Conservation (phyloP, 2,113 vertebrate species). For the Equus przewalskii region DNA sequence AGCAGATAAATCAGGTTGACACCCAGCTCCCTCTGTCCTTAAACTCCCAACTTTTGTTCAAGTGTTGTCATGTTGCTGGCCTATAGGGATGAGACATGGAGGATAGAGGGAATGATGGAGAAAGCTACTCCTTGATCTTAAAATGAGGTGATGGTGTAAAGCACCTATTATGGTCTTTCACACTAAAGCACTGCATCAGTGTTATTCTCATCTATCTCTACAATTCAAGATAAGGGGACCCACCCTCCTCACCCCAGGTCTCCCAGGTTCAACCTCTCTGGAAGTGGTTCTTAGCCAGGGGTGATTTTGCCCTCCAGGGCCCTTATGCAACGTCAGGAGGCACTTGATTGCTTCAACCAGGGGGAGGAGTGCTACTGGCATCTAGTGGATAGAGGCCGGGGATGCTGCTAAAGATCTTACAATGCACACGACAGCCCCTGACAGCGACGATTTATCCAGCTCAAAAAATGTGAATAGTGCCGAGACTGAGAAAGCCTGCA, state of each 20-base stretch:
- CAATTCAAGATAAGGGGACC: not conserved
- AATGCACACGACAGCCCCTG: not conserved
- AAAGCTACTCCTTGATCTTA: not conserved
- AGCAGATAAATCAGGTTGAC: constrained; percentile 24
- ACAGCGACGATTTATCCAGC: not conserved
- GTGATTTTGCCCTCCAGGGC: not conserved
- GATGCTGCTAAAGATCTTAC: not conserved
- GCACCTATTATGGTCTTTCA: not conserved
- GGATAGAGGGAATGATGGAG: not conserved
- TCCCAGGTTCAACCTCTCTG: not conserved
- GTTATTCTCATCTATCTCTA: not conserved
- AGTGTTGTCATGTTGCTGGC: not conserved
- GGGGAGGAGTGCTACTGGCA: not conserved
- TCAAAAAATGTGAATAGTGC: not conserved
- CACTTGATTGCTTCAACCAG: not conserved
- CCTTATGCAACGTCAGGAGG: not conserved
- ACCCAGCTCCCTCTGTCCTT: not conserved
- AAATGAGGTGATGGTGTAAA: not conserved
- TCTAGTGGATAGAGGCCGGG: not conserved
- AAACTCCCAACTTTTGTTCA: constrained; percentile 42
- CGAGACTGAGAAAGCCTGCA: not conserved
- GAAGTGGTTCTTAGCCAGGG: not conserved
- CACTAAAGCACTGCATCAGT: not conserved
- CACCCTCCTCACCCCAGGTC: not conserved
- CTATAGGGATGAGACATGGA: not conserved